Conservation (phyloP, 2,888 invertebrate genomes). For the Lucinisca nassula region DNA sequence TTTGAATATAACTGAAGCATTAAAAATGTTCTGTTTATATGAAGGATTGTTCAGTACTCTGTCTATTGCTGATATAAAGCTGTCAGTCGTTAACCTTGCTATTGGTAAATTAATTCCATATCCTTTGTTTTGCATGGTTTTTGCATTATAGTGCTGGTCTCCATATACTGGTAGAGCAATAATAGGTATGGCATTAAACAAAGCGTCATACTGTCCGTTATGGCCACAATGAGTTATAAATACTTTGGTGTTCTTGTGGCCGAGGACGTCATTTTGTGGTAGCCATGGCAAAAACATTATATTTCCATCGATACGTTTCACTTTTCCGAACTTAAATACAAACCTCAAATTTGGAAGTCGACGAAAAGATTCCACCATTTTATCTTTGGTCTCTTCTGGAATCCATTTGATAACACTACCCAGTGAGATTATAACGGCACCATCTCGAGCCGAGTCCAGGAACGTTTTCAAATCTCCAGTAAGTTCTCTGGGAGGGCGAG, state of each 20-base stretch:
- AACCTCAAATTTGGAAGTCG: slow-evolving; percentile 47
- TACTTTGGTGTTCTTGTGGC: slow-evolving; percentile 68
- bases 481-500: slow-evolving; percentile 55
- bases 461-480: slow-evolving; percentile 57
- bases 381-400: slow-evolving; percentile 45
- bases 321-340: slow-evolving; percentile 33
- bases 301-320: slow-evolving; percentile 25
- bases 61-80: slow-evolving; percentile 50
- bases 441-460: slow-evolving; percentile 60
- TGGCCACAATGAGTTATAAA: slow-evolving; percentile 79
- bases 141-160: slow-evolving; percentile 73
- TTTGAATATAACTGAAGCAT: slow-evolving; percentile 64
- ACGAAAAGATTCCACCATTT: slow-evolving; percentile 59
- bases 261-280: slow-evolving; percentile 77
- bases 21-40: slow-evolving; percentile 56
- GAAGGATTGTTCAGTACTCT: slow-evolving; percentile 54
- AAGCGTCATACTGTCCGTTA: slow-evolving; percentile 75
- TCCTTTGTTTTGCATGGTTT: slow-evolving; percentile 57
- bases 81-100: slow-evolving; percentile 43
- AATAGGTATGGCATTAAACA: slow-evolving; percentile 80
- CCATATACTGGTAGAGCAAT: slow-evolving; percentile 69
- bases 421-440: slow-evolving; percentile 75
- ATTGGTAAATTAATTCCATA: slow-evolving; percentile 70
- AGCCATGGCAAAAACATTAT: slow-evolving; percentile 67
- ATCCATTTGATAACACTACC: slow-evolving; percentile 60